phyloP scores from a whole-genome alignment of 2,888 invertebrate species.

The Smittia aterrima region DNA sequence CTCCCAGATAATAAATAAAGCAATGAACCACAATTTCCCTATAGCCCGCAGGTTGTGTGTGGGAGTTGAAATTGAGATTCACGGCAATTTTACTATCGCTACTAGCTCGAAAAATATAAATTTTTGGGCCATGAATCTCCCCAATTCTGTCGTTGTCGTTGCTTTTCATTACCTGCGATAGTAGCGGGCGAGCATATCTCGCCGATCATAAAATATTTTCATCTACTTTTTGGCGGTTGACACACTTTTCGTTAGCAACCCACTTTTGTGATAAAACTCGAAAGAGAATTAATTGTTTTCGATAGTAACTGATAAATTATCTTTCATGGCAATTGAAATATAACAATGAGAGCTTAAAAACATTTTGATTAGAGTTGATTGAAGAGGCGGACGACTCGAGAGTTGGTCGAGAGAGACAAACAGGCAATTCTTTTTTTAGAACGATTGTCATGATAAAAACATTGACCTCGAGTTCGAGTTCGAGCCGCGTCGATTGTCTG shows the following conservation, averaged over 20 bases:
- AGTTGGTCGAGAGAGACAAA: not conserved
- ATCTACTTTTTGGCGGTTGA: not conserved
- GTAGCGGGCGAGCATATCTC: not conserved
- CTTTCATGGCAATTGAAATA: not conserved
- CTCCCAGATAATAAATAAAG: not conserved
- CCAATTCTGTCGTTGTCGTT: not conserved
- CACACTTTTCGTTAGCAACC: slow-evolving; percentile 5
- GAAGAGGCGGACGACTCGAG: not conserved
- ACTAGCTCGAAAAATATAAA: not conserved
- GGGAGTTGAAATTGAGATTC: not conserved
- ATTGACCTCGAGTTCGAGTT: slow-evolving; percentile 31
- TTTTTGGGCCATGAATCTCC: not conserved
- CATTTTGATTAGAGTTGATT: slow-evolving; percentile 38
- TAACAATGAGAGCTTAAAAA: slow-evolving; percentile 7
- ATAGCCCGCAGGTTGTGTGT: not conserved
- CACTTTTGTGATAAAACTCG: not conserved
- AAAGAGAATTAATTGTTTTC: not conserved
- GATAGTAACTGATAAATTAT: not conserved
- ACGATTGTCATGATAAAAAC: slow-evolving; percentile 28
- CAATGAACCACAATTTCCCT: slow-evolving; percentile 1
- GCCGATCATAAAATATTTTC: not conserved
- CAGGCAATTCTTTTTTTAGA: slow-evolving; percentile 4
- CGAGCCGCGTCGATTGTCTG: slow-evolving; percentile 13
- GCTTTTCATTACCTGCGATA: not conserved
- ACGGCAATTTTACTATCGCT: not conserved